A percentile compares a stretch with the other conserved stretches of the same genome.
phyloP scores from a whole-genome alignment of 2,797 vertebrate genomes.

The Bucorvus abyssinicus region DNA sequence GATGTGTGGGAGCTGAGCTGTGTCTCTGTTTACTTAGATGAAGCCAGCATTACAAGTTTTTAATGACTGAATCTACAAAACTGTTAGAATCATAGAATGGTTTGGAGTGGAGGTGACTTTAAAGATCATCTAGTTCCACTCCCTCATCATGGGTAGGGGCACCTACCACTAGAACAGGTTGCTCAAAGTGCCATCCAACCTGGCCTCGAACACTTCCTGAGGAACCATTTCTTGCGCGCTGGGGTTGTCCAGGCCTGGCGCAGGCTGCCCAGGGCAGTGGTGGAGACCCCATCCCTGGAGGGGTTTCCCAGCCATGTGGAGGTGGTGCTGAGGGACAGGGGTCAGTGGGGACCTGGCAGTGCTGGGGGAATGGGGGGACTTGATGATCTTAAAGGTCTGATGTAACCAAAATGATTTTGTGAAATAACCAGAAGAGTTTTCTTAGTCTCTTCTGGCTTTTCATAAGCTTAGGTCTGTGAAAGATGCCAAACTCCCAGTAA shows the following conservation, averaged over 20 bases:
- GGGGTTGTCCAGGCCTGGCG: no score
- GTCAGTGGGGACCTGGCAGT: no score
- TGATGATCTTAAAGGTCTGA: no score
- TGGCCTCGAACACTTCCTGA: not conserved
- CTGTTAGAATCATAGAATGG: not conserved
- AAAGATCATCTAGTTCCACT: not conserved
- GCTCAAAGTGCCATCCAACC: not conserved
- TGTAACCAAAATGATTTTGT: no score
- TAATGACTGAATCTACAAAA: not conserved
- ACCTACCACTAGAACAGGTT: not conserved
- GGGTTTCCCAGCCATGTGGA: no score
- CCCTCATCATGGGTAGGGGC: no score
- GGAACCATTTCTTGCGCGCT: no score
- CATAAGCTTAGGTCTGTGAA: accelerated
- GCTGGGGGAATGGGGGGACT: no score
- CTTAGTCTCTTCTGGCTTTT: not conserved
- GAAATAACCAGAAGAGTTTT: not conserved
- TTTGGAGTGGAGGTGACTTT: not conserved
- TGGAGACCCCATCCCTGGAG: no score
- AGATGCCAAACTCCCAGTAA: not conserved
- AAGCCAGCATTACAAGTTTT: not conserved
- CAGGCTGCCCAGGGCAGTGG: no score
- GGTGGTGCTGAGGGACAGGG: no score
- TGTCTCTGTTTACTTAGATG: not conserved
- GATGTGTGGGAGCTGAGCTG: not conserved